Conservation (phyloP, 2,797 vertebrate species). For the Xyrichtys novacula region DNA sequence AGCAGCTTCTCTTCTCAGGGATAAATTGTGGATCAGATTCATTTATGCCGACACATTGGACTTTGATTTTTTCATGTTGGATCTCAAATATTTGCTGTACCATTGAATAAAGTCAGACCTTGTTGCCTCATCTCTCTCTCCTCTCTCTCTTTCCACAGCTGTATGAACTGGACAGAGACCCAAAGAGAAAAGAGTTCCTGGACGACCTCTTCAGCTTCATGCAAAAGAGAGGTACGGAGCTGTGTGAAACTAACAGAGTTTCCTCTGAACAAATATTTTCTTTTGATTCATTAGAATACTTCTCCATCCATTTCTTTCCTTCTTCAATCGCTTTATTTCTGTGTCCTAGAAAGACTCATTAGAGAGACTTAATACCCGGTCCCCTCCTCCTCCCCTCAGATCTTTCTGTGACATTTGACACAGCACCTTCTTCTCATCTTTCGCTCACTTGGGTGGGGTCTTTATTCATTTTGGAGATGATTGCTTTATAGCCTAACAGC, state of each 20-base stretch:
- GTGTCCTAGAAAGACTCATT: background rate
- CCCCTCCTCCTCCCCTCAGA: constrained; percentile 9
- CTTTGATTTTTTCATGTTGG: background rate
- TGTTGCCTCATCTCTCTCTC: constrained; percentile 11
- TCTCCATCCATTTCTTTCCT: constrained; percentile 20
- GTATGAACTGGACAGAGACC: constrained; percentile 96
- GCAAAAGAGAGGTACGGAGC: constrained; percentile 93
- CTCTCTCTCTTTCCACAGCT: constrained; percentile 80
- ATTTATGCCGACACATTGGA: too few relatives aligned
- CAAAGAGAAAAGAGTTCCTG: constrained; percentile 96
- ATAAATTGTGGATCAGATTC: too few relatives aligned
- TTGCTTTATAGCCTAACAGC: constrained; percentile 67
- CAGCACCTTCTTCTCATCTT: constrained; percentile 75
- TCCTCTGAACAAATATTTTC: background rate
- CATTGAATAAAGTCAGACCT: background rate
- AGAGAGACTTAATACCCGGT: constrained; percentile 12
- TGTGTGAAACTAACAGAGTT: too few relatives aligned
- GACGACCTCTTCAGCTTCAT: constrained; percentile 98
- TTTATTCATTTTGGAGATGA: constrained; percentile 77
- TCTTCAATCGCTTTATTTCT: constrained; percentile 20
- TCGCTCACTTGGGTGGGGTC: constrained; percentile 72
- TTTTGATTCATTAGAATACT: constrained; percentile 7
- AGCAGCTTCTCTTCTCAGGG: too few relatives aligned
- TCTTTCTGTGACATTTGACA: constrained; percentile 64
- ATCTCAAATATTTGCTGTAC: background rate